Conservation (phyloP, 1,140 invertebrate genomes). For the Spodoptera litura region DNA sequence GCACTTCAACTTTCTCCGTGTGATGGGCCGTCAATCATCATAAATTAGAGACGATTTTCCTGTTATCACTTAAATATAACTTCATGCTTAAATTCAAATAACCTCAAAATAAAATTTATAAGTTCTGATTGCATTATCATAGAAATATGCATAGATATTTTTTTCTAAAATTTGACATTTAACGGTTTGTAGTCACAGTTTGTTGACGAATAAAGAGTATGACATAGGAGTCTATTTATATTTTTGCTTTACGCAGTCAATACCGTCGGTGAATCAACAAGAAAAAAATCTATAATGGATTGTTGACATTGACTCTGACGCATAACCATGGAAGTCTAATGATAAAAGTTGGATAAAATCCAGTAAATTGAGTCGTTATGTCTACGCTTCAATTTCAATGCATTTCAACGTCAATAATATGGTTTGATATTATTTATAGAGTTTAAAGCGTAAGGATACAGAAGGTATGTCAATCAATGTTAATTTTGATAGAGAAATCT, state of each 20-base stretch:
- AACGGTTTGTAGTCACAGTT: neutral
- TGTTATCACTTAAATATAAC: slow-evolving; percentile 67
- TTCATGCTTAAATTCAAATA: slow-evolving; percentile 32
- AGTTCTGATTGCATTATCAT: neutral
- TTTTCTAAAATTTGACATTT: neutral
- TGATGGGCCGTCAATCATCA: slow-evolving; percentile 79
- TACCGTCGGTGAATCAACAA: too few species aligned
- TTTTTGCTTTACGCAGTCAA: too few species aligned
- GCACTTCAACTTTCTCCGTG: slow-evolving; percentile 78
- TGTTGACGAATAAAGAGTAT: too few species aligned
- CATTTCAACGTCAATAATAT: too few species aligned
- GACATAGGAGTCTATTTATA: too few species aligned
- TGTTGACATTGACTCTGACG: neutral
- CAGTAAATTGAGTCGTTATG: too few species aligned
- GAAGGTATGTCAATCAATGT: too few species aligned
- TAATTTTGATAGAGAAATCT: too few species aligned
- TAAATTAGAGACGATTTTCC: slow-evolving; percentile 73
- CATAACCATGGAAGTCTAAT: neutral
- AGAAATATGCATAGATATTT: neutral
- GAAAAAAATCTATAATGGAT: neutral
- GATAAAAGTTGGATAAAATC: neutral
- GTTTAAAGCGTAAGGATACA: too few species aligned
- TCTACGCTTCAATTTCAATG: too few species aligned
- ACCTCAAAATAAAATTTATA: neutral
- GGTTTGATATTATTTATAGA: too few species aligned